Evolutionary conservation across 1,140 invertebrate species (phyloP).

Genomic region (Procambarus virginalis): DNA sequence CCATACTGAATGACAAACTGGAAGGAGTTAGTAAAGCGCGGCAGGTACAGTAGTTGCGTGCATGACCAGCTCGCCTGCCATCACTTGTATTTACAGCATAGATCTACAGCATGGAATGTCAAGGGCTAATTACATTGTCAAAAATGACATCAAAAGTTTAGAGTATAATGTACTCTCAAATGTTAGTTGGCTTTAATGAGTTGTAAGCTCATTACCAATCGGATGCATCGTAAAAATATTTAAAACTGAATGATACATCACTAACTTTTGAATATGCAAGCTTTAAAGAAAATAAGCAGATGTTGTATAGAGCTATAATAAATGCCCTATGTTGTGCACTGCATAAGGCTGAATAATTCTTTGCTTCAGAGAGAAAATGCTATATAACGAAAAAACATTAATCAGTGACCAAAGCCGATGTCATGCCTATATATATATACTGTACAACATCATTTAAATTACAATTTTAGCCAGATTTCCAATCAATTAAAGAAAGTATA

Average conservation of each 20-base stretch:
- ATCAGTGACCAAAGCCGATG: background rate
- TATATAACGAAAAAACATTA: background rate
- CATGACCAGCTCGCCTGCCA: background rate
- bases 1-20: background rate
- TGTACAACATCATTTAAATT: background rate
- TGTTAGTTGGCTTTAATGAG: background rate
- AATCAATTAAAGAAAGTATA: too few species aligned
- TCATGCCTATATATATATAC: slow-evolving; percentile 14
- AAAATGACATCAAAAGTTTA: background rate
- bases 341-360: background rate
- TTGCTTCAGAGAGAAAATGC: background rate
- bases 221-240: background rate
- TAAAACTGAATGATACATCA: background rate
- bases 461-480: background rate
- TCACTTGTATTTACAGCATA: background rate
- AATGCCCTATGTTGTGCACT: background rate
- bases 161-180: background rate
- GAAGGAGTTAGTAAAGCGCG: background rate
- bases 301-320: slow-evolving; percentile 9
- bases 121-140: background rate
- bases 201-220: background rate
- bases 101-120: background rate
- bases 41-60: background rate
- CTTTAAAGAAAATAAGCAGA: slow-evolving; percentile 28
- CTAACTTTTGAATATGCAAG: slow-evolving; percentile 14